A percentile compares a stretch with the other conserved stretches of the same genome.
These are phyloP conservation scores for Lasiurus borealis DNA, from an alignment of 2,113 vertebrate species.

Conservation along the genomic window DNA sequence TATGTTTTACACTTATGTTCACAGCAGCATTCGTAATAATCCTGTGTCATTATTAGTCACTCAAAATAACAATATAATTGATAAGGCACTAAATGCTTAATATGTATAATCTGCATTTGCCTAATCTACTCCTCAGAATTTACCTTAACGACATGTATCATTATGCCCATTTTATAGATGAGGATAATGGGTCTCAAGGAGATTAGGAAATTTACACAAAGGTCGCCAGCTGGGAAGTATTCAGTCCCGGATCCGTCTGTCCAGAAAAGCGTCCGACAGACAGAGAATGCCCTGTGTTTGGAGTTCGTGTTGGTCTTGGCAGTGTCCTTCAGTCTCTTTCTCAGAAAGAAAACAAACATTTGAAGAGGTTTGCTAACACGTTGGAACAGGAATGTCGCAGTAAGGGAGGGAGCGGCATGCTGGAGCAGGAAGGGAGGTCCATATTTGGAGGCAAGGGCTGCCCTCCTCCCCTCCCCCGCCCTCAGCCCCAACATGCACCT, in stretches of 20 bases:
- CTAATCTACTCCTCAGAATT: constrained; percentile 50
- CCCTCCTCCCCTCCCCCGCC: too few relatives aligned
- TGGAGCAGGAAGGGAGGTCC: not conserved
- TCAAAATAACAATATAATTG: constrained; percentile 73
- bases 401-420: not conserved
- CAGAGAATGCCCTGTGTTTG: constrained; percentile 27
- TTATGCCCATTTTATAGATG: constrained; percentile 69
- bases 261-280: not conserved
- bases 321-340: constrained; percentile 35
- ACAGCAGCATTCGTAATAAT: constrained; percentile 53
- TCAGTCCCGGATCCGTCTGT: not conserved
- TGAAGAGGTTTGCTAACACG: constrained; percentile 4
- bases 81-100: constrained; percentile 65
- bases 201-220: constrained; percentile 7
- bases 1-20: constrained; percentile 43
- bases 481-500: not conserved
- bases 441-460: not conserved
- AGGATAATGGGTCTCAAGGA: constrained; percentile 35
- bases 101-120: constrained; percentile 68
- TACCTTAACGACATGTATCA: constrained; percentile 61
- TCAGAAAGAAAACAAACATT: constrained; percentile 73
- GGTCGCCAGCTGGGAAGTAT: not conserved
- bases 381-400: not conserved
- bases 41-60: constrained; percentile 66
- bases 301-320: constrained; percentile 65